A percentile compares a stretch with the other conserved stretches of the same genome.
These are phyloP conservation scores for Brachymystax lenok DNA, from an alignment of 2,797 vertebrate genomes.

Conservation along the genomic window DNA sequence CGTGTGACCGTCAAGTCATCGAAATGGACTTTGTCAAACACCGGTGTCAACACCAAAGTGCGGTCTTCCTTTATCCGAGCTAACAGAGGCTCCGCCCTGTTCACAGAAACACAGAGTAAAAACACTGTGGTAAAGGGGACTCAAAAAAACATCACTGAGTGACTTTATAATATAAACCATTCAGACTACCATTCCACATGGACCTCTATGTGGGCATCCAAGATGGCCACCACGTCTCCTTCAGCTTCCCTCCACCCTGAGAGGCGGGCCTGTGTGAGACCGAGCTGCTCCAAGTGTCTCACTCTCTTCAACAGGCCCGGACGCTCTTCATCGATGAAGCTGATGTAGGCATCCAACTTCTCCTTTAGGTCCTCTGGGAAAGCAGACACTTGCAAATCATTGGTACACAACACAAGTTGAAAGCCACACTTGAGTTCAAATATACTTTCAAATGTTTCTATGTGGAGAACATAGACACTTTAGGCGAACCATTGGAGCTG, in stretches of 20 bases:
- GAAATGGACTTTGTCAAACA: constrained; percentile 77
- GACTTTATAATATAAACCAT: background rate
- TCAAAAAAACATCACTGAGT: background rate
- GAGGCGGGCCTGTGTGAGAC: constrained; percentile 76
- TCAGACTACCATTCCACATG: constrained; percentile 67
- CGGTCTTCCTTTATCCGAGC: constrained; percentile 78
- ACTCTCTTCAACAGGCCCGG: constrained; percentile 70
- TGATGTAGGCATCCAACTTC: constrained; percentile 62
- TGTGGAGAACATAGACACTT: too few relatives aligned
- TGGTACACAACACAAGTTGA: background rate
- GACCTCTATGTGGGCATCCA: constrained; percentile 83
- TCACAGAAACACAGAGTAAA: background rate
- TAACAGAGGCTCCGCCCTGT: constrained; percentile 81
- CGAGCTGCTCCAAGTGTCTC: constrained; percentile 67
- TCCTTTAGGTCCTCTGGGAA: constrained; percentile 67
- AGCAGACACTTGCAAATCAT: background rate
- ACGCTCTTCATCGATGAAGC: constrained; percentile 54
- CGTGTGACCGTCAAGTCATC: constrained; percentile 64
- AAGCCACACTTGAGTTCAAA: background rate
- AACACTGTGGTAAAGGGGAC: too few relatives aligned
- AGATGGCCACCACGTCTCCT: constrained; percentile 79
- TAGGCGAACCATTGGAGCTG: constrained; percentile 71
- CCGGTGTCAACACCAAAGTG: constrained; percentile 72
- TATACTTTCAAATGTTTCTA: background rate
- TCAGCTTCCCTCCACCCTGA: constrained; percentile 73